phyloP scores from a whole-genome alignment of 2,888 invertebrate genomes.

The Dugesia japonica region DNA sequence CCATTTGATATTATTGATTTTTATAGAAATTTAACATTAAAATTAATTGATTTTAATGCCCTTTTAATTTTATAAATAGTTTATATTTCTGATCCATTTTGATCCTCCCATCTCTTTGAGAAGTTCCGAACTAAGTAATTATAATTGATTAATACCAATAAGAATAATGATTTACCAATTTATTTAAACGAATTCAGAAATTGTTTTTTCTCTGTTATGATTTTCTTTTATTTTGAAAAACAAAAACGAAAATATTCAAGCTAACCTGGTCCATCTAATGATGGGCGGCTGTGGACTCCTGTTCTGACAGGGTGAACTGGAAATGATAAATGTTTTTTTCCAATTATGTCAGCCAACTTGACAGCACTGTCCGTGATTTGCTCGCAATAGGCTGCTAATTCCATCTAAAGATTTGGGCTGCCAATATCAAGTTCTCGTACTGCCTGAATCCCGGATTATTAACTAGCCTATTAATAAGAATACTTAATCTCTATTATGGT shows the following conservation, averaged over 20 bases:
- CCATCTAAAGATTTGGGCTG: slow-evolving; percentile 11
- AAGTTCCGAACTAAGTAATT: background rate
- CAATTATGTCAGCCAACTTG: slow-evolving; percentile 20
- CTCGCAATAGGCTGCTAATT: slow-evolving; percentile 4
- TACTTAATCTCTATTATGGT: slow-evolving; percentile 20
- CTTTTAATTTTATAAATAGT: too few relatives aligned
- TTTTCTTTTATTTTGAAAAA: too few relatives aligned
- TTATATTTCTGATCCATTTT: too few relatives aligned
- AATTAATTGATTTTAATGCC: too few relatives aligned
- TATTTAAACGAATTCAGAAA: background rate
- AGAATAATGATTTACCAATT: background rate
- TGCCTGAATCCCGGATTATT: slow-evolving; percentile 14
- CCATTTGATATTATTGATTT: too few relatives aligned
- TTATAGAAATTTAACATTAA: too few relatives aligned
- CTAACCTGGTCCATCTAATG: slow-evolving; percentile 20
- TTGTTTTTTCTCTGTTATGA: background rate
- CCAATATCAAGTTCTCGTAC: slow-evolving; percentile 7
- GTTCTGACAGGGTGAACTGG: slow-evolving; percentile 20
- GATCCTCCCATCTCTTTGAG: background rate
- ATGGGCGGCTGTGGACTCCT: slow-evolving; percentile 20
- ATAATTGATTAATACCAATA: background rate
- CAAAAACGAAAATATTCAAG: background rate
- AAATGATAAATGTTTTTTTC: slow-evolving; percentile 16
- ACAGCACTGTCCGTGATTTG: slow-evolving; percentile 20
- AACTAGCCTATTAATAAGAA: background rate